Evolutionary conservation across 2,888 invertebrate species (phyloP).

Genomic region (Drosophila leonis): DNA sequence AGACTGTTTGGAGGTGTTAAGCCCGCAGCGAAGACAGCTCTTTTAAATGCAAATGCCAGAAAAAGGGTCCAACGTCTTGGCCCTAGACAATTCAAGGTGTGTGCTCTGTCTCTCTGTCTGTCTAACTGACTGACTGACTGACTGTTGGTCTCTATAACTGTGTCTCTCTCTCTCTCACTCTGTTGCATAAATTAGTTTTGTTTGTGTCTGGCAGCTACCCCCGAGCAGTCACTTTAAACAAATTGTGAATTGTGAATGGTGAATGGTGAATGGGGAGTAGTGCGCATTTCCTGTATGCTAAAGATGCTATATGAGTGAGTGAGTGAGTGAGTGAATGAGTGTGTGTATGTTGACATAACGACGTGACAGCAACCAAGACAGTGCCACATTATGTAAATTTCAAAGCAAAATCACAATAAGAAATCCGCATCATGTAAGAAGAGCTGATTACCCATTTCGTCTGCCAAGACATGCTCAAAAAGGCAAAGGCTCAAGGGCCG

Average conservation of each 20-base stretch:
- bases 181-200: conserved; percentile 73
- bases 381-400: conserved; percentile 72
- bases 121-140: conserved; percentile 34
- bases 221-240: conserved; percentile 63
- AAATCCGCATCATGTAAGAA: conserved; percentile 62
- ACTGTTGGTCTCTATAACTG: conserved; percentile 11
- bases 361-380: conserved; percentile 54
- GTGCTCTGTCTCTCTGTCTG: conserved; percentile 17
- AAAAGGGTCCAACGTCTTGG: conserved; percentile 41
- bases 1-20: conserved; percentile 54
- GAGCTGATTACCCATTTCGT: conserved; percentile 60
- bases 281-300: conserved; percentile 71
- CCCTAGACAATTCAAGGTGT: conserved; percentile 44
- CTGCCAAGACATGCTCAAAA: conserved; percentile 39
- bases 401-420: conserved; percentile 67
- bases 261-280: conserved; percentile 51
- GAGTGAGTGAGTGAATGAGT: conserved; percentile 5
- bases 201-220: conserved; percentile 63
- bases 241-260: conserved; percentile 64
- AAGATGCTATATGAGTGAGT: neutral
- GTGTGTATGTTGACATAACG: conserved; percentile 56
- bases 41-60: conserved; percentile 72
- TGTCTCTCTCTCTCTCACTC: conserved; percentile 8
- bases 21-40: conserved; percentile 60
- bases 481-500: conserved; percentile 46